Conservation (phyloP, 2,797 vertebrate species). For the Strix occidentalis region DNA sequence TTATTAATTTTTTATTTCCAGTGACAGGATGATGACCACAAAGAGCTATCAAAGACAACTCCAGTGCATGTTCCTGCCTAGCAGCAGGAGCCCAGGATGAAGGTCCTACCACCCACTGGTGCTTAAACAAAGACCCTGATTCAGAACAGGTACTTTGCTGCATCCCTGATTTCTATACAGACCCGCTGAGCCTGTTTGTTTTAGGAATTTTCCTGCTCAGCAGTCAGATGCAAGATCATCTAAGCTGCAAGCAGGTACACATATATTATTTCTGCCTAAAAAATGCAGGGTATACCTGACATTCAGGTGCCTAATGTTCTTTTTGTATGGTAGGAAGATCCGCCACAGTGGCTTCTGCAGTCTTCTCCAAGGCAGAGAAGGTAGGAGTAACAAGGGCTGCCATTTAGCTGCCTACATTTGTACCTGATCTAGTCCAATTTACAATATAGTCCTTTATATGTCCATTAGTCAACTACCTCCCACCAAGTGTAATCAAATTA, state of each 20-base stretch:
- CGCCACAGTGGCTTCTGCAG: not conserved
- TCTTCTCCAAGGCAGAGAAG: not conserved
- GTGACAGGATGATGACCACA: not conserved
- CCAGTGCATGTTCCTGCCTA: rapidly evolving
- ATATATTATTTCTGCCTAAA: not conserved
- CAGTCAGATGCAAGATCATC: not conserved
- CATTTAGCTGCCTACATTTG: not conserved
- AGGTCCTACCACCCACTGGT: not conserved
- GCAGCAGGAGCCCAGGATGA: not conserved
- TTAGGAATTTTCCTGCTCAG: not conserved
- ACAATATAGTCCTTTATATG: not conserved
- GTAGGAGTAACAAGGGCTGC: not conserved
- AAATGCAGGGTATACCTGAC: too few species aligned
- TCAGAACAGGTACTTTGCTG: not conserved
- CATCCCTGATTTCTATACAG: not conserved
- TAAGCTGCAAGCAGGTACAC: not conserved
- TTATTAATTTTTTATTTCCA: not conserved
- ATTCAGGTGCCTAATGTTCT: not conserved
- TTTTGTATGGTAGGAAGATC: not conserved
- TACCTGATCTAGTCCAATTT: not conserved
- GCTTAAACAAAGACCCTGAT: not conserved
- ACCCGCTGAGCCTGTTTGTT: not conserved
- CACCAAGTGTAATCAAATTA: not conserved
- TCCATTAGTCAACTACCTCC: not conserved
- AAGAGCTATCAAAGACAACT: not conserved